Evolutionary conservation across 2,888 invertebrate genomes (phyloP).

Genomic region (Gryllus longicercus): DNA sequence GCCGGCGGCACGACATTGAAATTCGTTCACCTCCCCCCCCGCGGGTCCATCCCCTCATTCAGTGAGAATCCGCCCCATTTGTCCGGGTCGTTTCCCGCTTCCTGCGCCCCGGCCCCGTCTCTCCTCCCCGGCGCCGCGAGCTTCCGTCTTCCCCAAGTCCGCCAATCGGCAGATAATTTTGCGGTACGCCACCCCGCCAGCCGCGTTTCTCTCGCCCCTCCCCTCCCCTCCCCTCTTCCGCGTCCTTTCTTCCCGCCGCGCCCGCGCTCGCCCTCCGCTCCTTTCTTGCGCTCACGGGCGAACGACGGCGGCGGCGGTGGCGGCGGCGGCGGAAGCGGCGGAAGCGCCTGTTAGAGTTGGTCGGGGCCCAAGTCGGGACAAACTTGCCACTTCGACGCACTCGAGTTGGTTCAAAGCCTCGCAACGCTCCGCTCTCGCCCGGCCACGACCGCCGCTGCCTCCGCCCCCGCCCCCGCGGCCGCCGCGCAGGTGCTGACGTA

Average conservation of each 20-base stretch:
- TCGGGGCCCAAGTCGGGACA: not conserved
- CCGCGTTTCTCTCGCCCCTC: not conserved
- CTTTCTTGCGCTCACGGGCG: too few relatives aligned
- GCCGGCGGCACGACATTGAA: too few relatives aligned
- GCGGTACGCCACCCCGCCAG: not conserved
- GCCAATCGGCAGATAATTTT: conserved; percentile 3
- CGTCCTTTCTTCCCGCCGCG: not conserved
- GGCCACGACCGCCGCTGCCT: too few relatives aligned
- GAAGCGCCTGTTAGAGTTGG: conserved; percentile 1
- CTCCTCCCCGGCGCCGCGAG: not conserved
- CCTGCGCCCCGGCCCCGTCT: not conserved
- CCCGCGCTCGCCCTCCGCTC: too few relatives aligned
- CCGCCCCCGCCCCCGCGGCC: too few relatives aligned
- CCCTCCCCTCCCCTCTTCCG: not conserved
- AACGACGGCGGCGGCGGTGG: too few relatives aligned
- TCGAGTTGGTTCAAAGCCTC: not conserved
- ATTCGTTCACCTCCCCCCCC: too few relatives aligned
- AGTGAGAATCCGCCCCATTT: not conserved
- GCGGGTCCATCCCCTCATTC: not conserved
- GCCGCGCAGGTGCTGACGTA: not conserved
- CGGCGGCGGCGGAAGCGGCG: not conserved
- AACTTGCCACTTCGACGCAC: not conserved
- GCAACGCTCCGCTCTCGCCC: not conserved
- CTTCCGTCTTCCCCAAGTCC: not conserved
- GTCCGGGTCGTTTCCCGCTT: not conserved